Base-by-base conservation (phyloP, 23 tunicate species). In the Diplosoma virens region DNA sequence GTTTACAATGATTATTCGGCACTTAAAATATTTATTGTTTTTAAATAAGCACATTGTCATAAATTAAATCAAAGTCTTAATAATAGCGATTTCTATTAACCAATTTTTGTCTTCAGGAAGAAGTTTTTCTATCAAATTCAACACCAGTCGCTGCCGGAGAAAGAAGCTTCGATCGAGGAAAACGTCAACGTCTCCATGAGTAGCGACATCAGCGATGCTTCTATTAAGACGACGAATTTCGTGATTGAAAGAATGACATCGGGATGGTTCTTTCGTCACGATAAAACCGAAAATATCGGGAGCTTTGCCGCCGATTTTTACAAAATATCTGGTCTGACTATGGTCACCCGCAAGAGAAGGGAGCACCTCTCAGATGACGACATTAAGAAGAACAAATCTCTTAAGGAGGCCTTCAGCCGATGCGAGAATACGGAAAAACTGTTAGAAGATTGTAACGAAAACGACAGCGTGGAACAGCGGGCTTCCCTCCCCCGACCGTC, bases 301-400 rank as follows among this genome's bases (percentile, higher is more conserved):
- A 34, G 50, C 28, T 92, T 92, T 58, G 36, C 46, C 0, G 92
- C 97, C n/a, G 97, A 85, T 31, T 81, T 85, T 78, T 92, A 92
- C 61, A 55, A 72, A 0, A 24, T 92, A 20, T 66, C 69, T 0
- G 83, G 83, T 3, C 74, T 92, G 22, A 31, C 32, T 25, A 48
- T 85, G n/a, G 79, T 45, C 3, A 69, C 87, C 1, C 61, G 81
- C 31, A 92, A 92, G 67, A 53, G 97, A 20, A 61, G 97, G 9
- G 97, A 92, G 52, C 97, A 92, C 81, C 37, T 92, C 2, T 60
- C 83, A 0, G 97, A 92, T 25, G 87, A 85, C 24, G 97, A 92
- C 80, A 69, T 92, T 17, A 47, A 68, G 47, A 81, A 64, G 29
- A 92, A 92, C 56, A 85, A 81, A 63, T 30, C 77, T 0, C 54